Evolutionary conservation across 2,888 invertebrate genomes (phyloP).

Genomic region (Calameuta pallipes): DNA sequence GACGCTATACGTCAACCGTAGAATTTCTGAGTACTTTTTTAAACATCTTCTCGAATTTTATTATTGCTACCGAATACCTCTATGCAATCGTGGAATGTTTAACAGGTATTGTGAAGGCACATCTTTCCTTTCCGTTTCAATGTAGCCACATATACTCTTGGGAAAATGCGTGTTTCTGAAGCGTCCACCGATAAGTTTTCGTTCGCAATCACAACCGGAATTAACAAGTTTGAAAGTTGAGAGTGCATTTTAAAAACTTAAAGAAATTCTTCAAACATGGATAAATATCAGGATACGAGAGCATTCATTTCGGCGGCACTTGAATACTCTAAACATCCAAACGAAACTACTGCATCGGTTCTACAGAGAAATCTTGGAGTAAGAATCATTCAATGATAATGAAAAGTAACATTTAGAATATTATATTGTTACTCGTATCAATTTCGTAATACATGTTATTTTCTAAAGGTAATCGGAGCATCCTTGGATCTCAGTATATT

Average conservation of each 20-base stretch:
- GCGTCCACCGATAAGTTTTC: background rate
- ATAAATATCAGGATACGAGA: conserved; percentile 53
- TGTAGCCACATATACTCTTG: background rate
- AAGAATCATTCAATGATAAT: conserved; percentile 16
- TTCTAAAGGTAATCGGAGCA: conserved; percentile 73
- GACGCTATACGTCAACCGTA: conserved; percentile 18
- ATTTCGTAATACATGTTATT: conserved; percentile 11
- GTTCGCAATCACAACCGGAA: background rate
- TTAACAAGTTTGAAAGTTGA: conserved; percentile 1
- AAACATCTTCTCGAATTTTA: conserved; percentile 1
- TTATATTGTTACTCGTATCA: background rate
- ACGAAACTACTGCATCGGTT: conserved; percentile 51
- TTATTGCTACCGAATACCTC: too few species aligned
- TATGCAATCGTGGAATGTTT: too few species aligned
- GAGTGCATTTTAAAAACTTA: conserved; percentile 10
- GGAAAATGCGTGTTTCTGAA: background rate
- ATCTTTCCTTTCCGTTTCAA: background rate
- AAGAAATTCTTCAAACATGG: conserved; percentile 38
- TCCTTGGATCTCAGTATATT: conserved; percentile 75
- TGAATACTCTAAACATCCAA: conserved; percentile 56
- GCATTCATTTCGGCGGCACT: conserved; percentile 53
- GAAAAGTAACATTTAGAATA: conserved; percentile 14
- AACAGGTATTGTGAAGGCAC: too few species aligned
- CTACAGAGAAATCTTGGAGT: conserved; percentile 61
- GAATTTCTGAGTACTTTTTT: background rate